Percentiles rank a stretch among this genome's conserved stretches.
phyloP scores from a whole-genome alignment of 2,888 invertebrate genomes.

The Chrysopilus asiliformis region DNA sequence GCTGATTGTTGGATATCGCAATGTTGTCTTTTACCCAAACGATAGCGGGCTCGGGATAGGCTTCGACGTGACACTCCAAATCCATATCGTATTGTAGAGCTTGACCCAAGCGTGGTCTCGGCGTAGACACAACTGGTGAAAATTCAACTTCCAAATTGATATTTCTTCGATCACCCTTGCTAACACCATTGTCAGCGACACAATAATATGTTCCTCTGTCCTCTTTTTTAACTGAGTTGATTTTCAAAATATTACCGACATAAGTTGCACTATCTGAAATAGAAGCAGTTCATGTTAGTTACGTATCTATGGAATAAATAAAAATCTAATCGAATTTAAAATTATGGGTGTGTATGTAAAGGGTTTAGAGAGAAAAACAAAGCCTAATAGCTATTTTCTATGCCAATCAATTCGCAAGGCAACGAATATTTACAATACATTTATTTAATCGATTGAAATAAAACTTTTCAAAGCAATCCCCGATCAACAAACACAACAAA shows the following conservation, averaged over 20 bases:
- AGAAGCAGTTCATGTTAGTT: too few species aligned
- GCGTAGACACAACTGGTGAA: conserved; percentile 73
- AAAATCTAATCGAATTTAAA: too few species aligned
- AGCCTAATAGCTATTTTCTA: too few species aligned
- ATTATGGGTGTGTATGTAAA: too few species aligned
- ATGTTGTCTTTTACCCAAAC: conserved; percentile 79
- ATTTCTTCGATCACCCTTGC: conserved; percentile 69
- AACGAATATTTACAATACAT: too few species aligned
- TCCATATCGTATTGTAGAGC: conserved; percentile 91
- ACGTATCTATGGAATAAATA: too few species aligned
- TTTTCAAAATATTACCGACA: conserved; percentile 69
- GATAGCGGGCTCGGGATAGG: conserved; percentile 87
- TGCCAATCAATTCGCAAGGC: too few species aligned
- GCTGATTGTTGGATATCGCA: conserved; percentile 76
- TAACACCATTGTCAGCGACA: conserved; percentile 81
- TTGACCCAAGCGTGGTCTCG: conserved; percentile 66
- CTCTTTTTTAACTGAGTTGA: conserved; percentile 66
- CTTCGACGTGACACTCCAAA: conserved; percentile 86
- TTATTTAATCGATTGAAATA: too few species aligned
- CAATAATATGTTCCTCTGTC: conserved; percentile 90
- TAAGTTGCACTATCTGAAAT: conserved; percentile 34
- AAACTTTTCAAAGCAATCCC: too few species aligned
- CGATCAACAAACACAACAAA: too few species aligned
- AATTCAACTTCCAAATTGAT: conserved; percentile 86
- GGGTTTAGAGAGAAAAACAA: too few species aligned